A percentile compares a stretch with the other conserved stretches of the same genome.
Conservation (phyloP, 2,797 vertebrate genomes). For the Otolemur crassicaudatus region DNA sequence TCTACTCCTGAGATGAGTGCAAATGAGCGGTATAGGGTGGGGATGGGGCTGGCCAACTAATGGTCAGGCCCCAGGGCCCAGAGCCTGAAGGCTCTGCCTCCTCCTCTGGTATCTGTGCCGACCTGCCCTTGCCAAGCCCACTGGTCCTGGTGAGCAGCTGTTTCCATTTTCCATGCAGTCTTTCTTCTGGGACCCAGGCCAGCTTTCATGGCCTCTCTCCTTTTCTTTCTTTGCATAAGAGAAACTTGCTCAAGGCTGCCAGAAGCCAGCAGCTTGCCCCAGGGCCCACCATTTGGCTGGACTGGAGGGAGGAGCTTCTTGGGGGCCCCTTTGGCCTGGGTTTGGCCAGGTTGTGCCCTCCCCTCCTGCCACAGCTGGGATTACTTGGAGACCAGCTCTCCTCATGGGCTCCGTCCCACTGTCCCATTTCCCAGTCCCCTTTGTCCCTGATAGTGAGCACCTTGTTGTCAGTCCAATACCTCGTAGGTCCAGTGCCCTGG, state of each 20-base stretch:
- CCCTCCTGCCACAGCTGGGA: not conserved
- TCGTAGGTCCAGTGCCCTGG: not conserved
- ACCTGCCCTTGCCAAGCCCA: not conserved
- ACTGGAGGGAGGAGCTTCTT: not conserved
- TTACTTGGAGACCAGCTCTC: too few species aligned
- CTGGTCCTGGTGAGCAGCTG: not conserved
- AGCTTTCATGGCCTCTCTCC: not conserved
- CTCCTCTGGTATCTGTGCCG: rapidly evolving
- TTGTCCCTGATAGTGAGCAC: not conserved
- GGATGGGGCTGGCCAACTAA: not conserved
- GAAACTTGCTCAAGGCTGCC: not conserved
- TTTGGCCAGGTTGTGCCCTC: not conserved
- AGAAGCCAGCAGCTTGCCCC: not conserved
- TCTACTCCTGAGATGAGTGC: not conserved
- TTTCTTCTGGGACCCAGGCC: constrained; percentile 18
- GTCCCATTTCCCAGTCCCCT: not conserved
- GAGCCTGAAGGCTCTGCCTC: not conserved
- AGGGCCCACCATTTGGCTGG: not conserved
- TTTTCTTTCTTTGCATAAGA: constrained; percentile 9
- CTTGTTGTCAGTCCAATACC: not conserved
- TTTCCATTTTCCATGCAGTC: not conserved
- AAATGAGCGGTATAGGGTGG: too few species aligned
- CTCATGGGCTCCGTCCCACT: not conserved
- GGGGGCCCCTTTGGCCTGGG: not conserved
- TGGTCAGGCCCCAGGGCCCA: not conserved